Evolutionary conservation across 2,797 vertebrate genomes (phyloP), one percentile per base, ranked within the genome.

Genomic region (Ibycter americanus): DNA sequence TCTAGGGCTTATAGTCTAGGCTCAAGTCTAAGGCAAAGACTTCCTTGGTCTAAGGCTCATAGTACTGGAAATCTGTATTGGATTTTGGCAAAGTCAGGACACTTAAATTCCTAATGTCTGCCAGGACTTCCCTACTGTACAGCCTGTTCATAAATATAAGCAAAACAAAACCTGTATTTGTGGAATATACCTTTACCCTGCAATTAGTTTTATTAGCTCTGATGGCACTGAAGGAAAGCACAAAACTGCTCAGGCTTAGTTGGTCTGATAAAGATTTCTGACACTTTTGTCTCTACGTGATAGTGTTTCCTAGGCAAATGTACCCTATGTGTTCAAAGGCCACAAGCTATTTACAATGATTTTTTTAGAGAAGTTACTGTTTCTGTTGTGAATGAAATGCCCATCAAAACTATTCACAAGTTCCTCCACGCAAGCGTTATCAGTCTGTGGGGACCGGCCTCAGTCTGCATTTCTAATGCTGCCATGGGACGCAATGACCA

Each of bases 201-300:
- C 27, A 32, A 3, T 38, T 29, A n/a, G 11, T 20, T 18, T 47
- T 23, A 34, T 36, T 36, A 32, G 12, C 36, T 52, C n/a, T 2
- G 4, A 8, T 25, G 8, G 27, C 40, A 38, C 19, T 21, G 32
- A 73, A 93, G 13, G 40, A 63, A 56, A 77, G 44, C 31, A 34
- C 8, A 29, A 13, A 81, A 44, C 18, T 44, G 26, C 38, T 77
- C 4, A 3, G 2, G 26, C 51, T 38, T 83, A 14, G 29, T 38
- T 13, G 32, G 21, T 42, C 8, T 56, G 51, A 42, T n/a, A 15
- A n/a, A 47, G 21, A 47, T 27, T 66, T 55, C 1, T 5, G n/a
- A 34, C 4, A 18, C 8, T 77, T 36, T 36, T 4, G 1, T 22
- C 16, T 47, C 29, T 22, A 0, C 26, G 32, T n/a, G 71, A n/a